Base-by-base conservation (phyloP, 2,888 invertebrate genomes). In the Hoplodrina blanda region DNA sequence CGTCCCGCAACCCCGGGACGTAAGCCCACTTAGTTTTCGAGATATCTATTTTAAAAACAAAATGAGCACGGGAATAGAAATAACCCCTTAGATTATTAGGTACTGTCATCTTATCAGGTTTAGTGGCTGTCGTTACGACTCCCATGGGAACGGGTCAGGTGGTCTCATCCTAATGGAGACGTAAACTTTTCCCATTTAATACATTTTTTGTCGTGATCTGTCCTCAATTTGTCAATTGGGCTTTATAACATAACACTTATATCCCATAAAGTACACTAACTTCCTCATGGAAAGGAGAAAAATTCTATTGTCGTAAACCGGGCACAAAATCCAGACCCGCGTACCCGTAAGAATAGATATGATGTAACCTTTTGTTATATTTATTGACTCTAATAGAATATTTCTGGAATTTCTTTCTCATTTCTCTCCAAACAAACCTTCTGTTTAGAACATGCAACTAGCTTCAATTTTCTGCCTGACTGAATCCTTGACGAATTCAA, bases 41-140 rank as follows among this genome's bases (percentile, higher is more conserved):
- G 5, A 49, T 37, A 10, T 20, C 13, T 37, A 10, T 20, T 8
- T 33, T 25, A n/a, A 49, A 70, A 20, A 52, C 2, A n/a, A n/a
- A 53, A 53, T 57, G 50, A 55, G 11, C 17, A 30, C 5, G 46
- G 8, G 15, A 54, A 62, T 62, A 62, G 17, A 56, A 25, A 37
- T 4, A 62, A 46, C 37, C 44, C n/a, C 19, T 52, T 37, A 19
- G 15, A 46, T 8, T 17, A 71, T 72, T 56, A 52, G 55, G 56
- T 56, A 50, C 62, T 25, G 72, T 10, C 63, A 46, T 25, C 52
- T 70, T 61, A 25, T 10, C 50, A 62, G 19, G 55, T 15, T 30
- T 37, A 62, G 55, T 17, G 37, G 44, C 33, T 50, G 25, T 50
- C n/a, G 49, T 50, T 11, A 37, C 6, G 25, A 46, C 44, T 41